Evolutionary conservation across 2,888 invertebrate species (phyloP).

Genomic region (Apamea anceps): DNA sequence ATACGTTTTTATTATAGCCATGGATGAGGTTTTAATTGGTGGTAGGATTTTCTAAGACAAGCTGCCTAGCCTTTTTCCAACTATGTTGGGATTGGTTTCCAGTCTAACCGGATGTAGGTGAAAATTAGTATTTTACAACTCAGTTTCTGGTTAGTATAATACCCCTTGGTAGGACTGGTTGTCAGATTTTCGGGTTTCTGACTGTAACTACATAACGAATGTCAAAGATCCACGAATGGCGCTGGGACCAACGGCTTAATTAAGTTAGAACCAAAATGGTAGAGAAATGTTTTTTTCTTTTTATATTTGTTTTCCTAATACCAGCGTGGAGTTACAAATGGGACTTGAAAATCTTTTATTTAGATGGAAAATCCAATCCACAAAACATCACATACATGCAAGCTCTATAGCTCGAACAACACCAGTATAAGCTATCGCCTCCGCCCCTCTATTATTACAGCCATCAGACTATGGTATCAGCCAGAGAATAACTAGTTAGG

Average conservation of each 20-base stretch:
- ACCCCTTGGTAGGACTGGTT: no score
- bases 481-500: constrained; percentile 23
- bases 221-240: no score
- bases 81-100: no score
- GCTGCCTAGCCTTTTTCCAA: no score
- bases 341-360: not conserved
- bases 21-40: not conserved
- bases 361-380: not conserved
- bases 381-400: not conserved
- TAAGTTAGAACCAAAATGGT: no score
- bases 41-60: not conserved
- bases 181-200: no score
- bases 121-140: no score
- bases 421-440: constrained; percentile 9
- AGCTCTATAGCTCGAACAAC: not conserved
- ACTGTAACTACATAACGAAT: no score
- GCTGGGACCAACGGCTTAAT: no score
- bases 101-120: no score
- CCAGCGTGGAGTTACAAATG: not conserved
- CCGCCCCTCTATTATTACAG: constrained; percentile 11
- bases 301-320: not conserved
- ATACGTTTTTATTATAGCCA: not conserved
- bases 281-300: no score
- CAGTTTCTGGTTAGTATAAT: no score
- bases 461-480: constrained; percentile 11